Evolutionary conservation across 2,888 invertebrate genomes (phyloP), one percentile per base, ranked within the genome.

Genomic region (Phengaris alcon): DNA sequence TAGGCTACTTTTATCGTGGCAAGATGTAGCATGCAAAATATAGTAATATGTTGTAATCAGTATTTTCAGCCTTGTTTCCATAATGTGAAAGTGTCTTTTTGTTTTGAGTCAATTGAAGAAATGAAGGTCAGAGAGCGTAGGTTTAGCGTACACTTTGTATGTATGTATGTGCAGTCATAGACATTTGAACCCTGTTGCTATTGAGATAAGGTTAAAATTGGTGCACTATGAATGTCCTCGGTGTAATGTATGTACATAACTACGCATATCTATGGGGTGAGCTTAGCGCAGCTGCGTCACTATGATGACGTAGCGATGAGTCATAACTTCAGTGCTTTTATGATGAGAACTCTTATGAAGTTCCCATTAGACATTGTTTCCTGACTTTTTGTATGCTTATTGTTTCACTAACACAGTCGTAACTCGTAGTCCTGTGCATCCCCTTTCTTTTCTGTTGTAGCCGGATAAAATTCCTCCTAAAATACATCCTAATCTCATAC

Each of bases 281-380:
- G 35, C 2, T 64, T 35, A 44, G 64, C 64, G 64, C 64, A 35
- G 35, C 64, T 64, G 64, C 64, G 64, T 64, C 64, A 64, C 4
- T 6, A 1, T 35, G 35, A 64, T 64, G 64, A 64, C 64, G 64
- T 64, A 13, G 64, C 64, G 8, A 15, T 64, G 64, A 64, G 64
- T 59, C 64, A 64, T 6, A 59, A 15, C 59, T 59, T 22, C 64
- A 64, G 64, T 48, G 64, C 59, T 59, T 35, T 64, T 64, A 44
- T 35, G 35, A 64, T 64, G 64, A 64, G 35, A 13, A 52, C 55
- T 55, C 55, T 55, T 13, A 55, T n/a, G 9, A 13, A n/a, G 59
- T 10, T 5, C 13, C 44, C 64, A 64, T 64, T 12, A 15, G 6
- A 10, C 22, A 64, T 35, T 12, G 64, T 59, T 35, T 35, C 3